A percentile compares a stretch with the other conserved stretches of the same genome.
phyloP scores from a whole-genome alignment of 2,888 invertebrate genomes.

The Didymodactylos carnosus region DNA sequence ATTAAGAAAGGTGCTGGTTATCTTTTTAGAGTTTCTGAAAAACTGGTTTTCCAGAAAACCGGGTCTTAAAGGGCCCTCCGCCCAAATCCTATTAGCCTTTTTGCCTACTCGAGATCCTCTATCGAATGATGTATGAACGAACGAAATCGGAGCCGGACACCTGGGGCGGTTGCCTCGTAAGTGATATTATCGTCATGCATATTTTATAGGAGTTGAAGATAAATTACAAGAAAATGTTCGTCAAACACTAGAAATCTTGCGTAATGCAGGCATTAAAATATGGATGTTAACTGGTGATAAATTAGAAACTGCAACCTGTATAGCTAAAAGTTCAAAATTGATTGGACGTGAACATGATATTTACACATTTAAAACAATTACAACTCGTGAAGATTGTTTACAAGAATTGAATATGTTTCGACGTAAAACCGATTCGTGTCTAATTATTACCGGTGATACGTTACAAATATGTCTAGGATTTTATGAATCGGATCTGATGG shows the following conservation, averaged over 20 bases:
- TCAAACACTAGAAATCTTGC: constrained; percentile 47
- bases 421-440: constrained; percentile 38
- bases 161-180: no score
- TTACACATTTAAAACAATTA: constrained; percentile 42
- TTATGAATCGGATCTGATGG: constrained; percentile 53
- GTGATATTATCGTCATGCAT: no score
- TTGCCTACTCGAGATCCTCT: no score
- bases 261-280: constrained; percentile 54
- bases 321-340: constrained; percentile 82
- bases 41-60: no score
- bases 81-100: no score
- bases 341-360: constrained; percentile 59
- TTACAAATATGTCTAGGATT: constrained; percentile 34
- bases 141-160: no score
- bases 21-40: no score
- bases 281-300: constrained; percentile 58
- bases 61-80: no score
- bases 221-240: constrained; percentile 48
- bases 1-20: no score
- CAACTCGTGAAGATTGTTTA: constrained; percentile 5
- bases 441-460: constrained; percentile 50
- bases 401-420: constrained; percentile 11
- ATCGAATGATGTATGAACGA: no score
- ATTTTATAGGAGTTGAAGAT: no score
- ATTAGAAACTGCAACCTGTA: constrained; percentile 89